Conservation (phyloP, 2,113 vertebrate species). For the Chauna torquata region DNA sequence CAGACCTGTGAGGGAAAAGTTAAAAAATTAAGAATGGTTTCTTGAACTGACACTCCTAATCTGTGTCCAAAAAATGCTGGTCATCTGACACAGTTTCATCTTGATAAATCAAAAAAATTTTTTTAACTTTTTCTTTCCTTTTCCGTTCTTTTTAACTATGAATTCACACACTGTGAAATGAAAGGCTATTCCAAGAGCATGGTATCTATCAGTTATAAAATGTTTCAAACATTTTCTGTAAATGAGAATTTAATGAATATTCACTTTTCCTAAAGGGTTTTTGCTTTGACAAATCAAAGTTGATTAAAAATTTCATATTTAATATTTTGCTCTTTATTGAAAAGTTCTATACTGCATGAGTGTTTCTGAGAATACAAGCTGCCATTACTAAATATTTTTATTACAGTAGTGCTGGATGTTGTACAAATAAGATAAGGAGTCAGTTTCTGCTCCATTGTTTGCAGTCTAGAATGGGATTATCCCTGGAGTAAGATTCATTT, state of each 20-base stretch:
- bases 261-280: not conserved
- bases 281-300: not conserved
- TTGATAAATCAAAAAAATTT: not conserved
- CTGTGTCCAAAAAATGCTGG: not conserved
- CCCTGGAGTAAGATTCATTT: not conserved
- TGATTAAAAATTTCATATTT: not conserved
- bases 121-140: not conserved
- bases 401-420: not conserved
- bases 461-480: not conserved
- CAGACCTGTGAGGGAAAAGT: not conserved
- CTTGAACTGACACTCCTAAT: not conserved
- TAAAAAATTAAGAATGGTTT: not conserved
- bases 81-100: not conserved
- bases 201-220: not conserved
- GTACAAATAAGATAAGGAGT: constrained; percentile 15
- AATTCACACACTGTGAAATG: not conserved
- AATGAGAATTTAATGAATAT: not conserved
- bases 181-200: not conserved
- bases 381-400: not conserved
- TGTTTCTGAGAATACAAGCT: not conserved
- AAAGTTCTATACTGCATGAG: not conserved
- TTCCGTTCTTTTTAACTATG: not conserved
- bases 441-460: not conserved
- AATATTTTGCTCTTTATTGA: not conserved
- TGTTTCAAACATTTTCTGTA: not conserved